phyloP scores from a whole-genome alignment of 2,113 vertebrate genomes.

The Ardeotis arabs region DNA sequence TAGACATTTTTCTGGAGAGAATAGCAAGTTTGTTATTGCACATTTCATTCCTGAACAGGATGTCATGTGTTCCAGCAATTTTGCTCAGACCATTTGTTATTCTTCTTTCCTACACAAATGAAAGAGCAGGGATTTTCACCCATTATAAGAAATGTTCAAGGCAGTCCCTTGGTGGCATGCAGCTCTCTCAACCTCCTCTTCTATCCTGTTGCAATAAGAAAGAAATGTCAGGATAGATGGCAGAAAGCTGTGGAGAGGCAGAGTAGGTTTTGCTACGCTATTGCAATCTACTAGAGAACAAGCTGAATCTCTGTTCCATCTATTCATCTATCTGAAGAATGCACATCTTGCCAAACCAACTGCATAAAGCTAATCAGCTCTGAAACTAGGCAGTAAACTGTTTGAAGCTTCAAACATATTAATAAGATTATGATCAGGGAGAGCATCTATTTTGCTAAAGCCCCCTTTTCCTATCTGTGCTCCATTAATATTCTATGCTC shows the following conservation, averaged over 20 bases:
- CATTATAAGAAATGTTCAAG: not conserved
- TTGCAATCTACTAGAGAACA: not conserved
- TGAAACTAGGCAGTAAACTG: conserved; percentile 5
- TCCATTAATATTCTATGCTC: not conserved
- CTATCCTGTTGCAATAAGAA: not conserved
- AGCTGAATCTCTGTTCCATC: not conserved
- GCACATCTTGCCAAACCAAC: not conserved
- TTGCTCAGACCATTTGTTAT: not conserved
- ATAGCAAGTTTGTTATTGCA: not conserved
- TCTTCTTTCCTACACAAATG: not conserved
- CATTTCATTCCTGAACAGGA: not conserved
- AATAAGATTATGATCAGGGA: not conserved
- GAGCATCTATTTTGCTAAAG: not conserved
- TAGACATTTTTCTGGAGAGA: not conserved
- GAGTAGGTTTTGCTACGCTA: not conserved
- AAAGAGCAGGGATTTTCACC: not conserved
- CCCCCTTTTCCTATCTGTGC: not conserved
- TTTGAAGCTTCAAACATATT: not conserved
- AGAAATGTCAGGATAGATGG: not conserved
- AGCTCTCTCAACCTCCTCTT: not conserved
- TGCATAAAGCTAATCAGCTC: not conserved
- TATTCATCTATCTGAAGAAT: not conserved
- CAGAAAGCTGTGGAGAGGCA: not conserved
- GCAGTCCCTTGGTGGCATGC: not conserved
- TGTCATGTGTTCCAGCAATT: not conserved